Evolutionary conservation across 2,797 vertebrate species (phyloP).

Genomic region (Poecilia velifera): DNA sequence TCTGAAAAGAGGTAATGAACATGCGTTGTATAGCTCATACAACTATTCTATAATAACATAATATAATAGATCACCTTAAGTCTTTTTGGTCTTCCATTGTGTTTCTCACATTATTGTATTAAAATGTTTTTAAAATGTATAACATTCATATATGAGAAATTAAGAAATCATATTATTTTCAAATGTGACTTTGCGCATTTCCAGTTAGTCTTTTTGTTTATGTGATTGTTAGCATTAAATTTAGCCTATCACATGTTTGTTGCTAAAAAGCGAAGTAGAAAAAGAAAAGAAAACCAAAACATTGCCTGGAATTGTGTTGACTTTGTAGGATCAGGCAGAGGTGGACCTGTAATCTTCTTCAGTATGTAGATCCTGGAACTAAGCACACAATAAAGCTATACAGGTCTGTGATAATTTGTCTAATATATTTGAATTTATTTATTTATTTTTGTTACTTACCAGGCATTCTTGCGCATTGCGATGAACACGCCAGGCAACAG

Average conservation of each 20-base stretch:
- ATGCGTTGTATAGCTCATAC: no score
- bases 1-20: no score
- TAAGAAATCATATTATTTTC: not conserved
- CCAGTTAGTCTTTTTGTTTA: not conserved
- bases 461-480: not conserved
- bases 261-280: not conserved
- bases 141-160: not conserved
- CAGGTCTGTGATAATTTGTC: not conserved
- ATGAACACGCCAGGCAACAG: not conserved
- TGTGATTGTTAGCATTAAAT: not conserved
- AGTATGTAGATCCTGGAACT: conserved; percentile 1
- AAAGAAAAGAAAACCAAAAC: not conserved
- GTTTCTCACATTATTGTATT: not conserved
- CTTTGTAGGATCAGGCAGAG: conserved; percentile 15
- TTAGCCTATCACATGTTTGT: not conserved
- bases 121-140: not conserved
- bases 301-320: not conserved
- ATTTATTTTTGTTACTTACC: not conserved
- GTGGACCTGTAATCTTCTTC: conserved; percentile 2
- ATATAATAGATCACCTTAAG: not conserved
- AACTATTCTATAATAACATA: no score
- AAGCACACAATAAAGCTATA: not conserved
- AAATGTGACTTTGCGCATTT: not conserved
- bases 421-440: not conserved
- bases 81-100: not conserved